These are phyloP conservation scores for Platichthys flesus DNA, from an alignment of 2,113 vertebrate species.

Conservation along the genomic window DNA sequence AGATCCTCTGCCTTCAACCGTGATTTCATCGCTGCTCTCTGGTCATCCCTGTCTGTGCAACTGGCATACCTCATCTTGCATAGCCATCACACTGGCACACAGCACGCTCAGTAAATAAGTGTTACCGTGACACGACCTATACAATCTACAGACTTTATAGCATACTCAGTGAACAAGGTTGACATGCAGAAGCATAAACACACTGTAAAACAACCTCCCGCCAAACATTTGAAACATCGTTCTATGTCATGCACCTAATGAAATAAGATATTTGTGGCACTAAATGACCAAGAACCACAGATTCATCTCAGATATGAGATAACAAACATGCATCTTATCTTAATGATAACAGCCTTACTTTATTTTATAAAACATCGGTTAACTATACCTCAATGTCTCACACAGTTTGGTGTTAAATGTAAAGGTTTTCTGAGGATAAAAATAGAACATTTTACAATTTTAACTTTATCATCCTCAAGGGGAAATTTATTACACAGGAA, in stretches of 20 bases:
- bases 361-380: slow-evolving; percentile 12
- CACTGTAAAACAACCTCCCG: neutral
- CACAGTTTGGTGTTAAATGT: slow-evolving; percentile 3
- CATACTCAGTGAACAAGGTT: neutral
- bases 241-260: neutral
- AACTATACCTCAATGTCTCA: slow-evolving; percentile 10
- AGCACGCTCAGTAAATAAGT: slow-evolving; percentile 18
- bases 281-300: neutral
- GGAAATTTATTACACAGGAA: neutral
- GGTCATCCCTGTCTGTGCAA: slow-evolving; percentile 46
- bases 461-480: neutral
- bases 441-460: neutral
- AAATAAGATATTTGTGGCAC: neutral
- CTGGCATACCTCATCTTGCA: slow-evolving; percentile 42
- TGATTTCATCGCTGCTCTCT: slow-evolving; percentile 59
- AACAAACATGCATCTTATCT: too few relatives aligned
- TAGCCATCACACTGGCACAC: slow-evolving; percentile 25
- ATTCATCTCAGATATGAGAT: neutral
- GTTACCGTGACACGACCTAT: slow-evolving; percentile 5
- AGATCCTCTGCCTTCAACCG: slow-evolving; percentile 50
- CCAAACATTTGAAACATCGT: slow-evolving; percentile 3
- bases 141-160: neutral
- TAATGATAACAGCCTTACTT: neutral
- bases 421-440: neutral
- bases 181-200: neutral